Percentiles rank a stretch among this genome's conserved stretches.
These are phyloP conservation scores for Grantiella picta DNA, from an alignment of 2,113 vertebrate species.

Conservation along the genomic window DNA sequence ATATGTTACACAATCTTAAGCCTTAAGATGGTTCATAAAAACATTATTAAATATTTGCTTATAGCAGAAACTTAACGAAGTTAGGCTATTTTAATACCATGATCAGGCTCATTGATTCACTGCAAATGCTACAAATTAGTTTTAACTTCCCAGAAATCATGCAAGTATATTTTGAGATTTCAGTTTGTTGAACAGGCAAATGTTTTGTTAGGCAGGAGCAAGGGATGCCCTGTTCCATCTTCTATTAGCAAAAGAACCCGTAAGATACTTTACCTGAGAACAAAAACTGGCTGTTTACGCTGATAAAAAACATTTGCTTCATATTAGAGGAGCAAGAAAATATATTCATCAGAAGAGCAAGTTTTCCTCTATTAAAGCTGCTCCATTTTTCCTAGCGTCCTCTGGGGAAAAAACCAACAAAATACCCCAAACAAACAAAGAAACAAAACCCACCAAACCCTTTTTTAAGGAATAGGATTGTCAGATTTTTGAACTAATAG, in stretches of 20 bases:
- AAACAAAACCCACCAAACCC: not conserved
- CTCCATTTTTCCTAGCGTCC: not conserved
- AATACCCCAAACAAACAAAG: too few relatives aligned
- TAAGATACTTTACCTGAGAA: not conserved
- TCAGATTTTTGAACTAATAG: not conserved
- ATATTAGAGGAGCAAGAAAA: not conserved
- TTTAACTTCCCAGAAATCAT: not conserved
- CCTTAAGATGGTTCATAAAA: not conserved
- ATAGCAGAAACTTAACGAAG: not conserved
- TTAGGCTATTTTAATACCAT: not conserved
- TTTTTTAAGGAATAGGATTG: not conserved
- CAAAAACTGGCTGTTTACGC: not conserved
- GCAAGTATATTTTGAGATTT: not conserved
- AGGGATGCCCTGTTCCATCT: not conserved
- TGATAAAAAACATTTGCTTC: not conserved
- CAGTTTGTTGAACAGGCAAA: not conserved
- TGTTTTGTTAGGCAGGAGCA: not conserved
- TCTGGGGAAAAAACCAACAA: not conserved
- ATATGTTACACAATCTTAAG: not conserved
- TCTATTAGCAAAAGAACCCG: fast-evolving
- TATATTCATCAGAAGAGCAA: not conserved
- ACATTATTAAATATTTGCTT: not conserved
- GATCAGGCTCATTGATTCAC: not conserved
- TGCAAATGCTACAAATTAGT: not conserved
- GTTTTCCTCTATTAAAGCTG: not conserved